Evolutionary conservation across 2,797 vertebrate species (phyloP).

Genomic region (Salmo trutta): DNA sequence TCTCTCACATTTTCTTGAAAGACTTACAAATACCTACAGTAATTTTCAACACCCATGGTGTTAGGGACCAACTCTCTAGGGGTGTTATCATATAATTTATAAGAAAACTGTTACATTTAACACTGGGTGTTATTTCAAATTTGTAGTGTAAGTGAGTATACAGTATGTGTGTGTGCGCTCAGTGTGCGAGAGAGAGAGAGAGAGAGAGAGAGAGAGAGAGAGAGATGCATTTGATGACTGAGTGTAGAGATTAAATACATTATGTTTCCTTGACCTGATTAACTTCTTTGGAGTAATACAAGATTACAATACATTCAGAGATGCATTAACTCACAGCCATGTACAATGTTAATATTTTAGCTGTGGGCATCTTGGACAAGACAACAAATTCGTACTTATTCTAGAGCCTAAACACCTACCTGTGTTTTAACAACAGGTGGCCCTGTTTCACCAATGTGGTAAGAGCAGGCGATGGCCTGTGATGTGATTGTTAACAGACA

Average conservation of each 20-base stretch:
- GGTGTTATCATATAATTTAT: neutral
- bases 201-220: neutral
- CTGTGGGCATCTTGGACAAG: too few species aligned
- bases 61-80: too few species aligned
- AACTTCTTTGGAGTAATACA: neutral
- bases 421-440: constrained; percentile 57
- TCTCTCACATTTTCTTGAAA: too few species aligned
- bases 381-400: neutral
- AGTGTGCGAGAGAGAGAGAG: too few species aligned
- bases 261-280: constrained; percentile 6
- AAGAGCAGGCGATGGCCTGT: constrained; percentile 2
- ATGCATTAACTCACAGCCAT: too few species aligned
- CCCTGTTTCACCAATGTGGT: constrained; percentile 47
- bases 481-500: constrained; percentile 27
- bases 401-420: neutral
- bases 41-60: too few species aligned
- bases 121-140: too few species aligned
- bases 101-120: too few species aligned
- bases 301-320: neutral
- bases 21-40: too few species aligned
- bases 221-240: constrained; percentile 13
- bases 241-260: constrained; percentile 16
- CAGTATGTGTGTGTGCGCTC: too few species aligned
- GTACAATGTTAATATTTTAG: too few species aligned
- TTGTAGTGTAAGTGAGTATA: too few species aligned